A percentile compares a stretch with the other conserved stretches of the same genome.
Evolutionary conservation across 2,113 vertebrate species (phyloP).

Genomic region (Micronycteris hirsuta): DNA sequence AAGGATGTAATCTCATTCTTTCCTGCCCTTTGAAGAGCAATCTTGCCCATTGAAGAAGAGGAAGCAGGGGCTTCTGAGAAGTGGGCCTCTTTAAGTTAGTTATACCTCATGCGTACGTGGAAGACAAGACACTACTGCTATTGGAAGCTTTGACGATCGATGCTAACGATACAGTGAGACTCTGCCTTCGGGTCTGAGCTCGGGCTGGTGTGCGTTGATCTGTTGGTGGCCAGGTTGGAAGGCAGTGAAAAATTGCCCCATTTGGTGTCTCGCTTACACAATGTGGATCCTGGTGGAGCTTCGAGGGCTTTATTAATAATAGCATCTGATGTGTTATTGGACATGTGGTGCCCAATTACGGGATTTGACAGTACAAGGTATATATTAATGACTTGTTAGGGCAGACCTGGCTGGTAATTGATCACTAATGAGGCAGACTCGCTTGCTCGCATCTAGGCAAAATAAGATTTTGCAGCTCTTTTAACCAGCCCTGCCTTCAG

Average conservation of each 20-base stretch:
- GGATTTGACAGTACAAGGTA: slow-evolving; percentile 68
- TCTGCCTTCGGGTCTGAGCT: not conserved
- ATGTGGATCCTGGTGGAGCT: slow-evolving; percentile 43
- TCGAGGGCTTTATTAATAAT: slow-evolving; percentile 62
- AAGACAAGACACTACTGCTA: no score
- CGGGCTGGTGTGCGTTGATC: not conserved
- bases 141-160: not conserved
- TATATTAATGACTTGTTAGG: slow-evolving; percentile 66
- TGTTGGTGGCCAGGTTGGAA: not conserved
- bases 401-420: slow-evolving; percentile 60
- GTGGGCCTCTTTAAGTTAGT: not conserved
- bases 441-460: slow-evolving; percentile 42
- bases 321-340: slow-evolving; percentile 58
- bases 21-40: not conserved
- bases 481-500: slow-evolving; percentile 14
- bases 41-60: not conserved
- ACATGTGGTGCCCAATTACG: slow-evolving; percentile 64
- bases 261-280: slow-evolving; percentile 22
- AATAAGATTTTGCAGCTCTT: slow-evolving; percentile 51
- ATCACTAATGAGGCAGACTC: slow-evolving; percentile 66
- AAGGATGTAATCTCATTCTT: not conserved
- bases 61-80: not conserved
- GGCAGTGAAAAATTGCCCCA: slow-evolving; percentile 54
- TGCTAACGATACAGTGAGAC: not conserved
- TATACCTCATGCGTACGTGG: not conserved